These are phyloP conservation scores for Lasioglossum malachurum DNA, from an alignment of 2,888 invertebrate species.

Conservation along the genomic window DNA sequence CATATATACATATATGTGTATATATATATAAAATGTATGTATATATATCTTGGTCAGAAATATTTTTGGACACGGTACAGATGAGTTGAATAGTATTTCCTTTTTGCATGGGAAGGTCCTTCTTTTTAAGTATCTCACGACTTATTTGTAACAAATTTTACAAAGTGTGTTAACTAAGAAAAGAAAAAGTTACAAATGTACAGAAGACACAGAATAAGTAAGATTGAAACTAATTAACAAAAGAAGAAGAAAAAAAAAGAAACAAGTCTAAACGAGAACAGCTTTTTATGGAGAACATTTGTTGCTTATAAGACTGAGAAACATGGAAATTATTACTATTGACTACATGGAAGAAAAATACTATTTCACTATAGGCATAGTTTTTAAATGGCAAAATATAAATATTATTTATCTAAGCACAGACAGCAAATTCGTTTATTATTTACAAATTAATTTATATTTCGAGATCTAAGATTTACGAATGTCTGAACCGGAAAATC, in stretches of 20 bases:
- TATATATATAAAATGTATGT: slow-evolving; percentile 1
- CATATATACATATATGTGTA: slow-evolving; percentile 2
- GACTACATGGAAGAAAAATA: slow-evolving; percentile 54
- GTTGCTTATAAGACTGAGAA: slow-evolving; percentile 74
- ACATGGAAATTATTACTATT: slow-evolving; percentile 67
- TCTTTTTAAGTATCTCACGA: slow-evolving; percentile 46
- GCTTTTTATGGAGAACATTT: slow-evolving; percentile 63
- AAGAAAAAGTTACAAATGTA: slow-evolving; percentile 63
- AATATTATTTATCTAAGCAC: slow-evolving; percentile 64
- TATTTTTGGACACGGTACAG: slow-evolving; percentile 44
- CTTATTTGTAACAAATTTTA: slow-evolving; percentile 64
- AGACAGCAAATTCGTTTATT: slow-evolving; percentile 51
- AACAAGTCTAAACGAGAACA: slow-evolving; percentile 49
- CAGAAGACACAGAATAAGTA: slow-evolving; percentile 55
- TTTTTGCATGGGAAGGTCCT: slow-evolving; percentile 42
- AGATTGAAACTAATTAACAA: slow-evolving; percentile 28
- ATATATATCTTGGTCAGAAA: slow-evolving; percentile 38
- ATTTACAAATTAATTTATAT: slow-evolving; percentile 29
- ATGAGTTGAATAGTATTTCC: slow-evolving; percentile 58
- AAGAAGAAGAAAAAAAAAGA: slow-evolving; percentile 22
- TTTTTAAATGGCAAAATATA: slow-evolving; percentile 56
- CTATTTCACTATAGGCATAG: slow-evolving; percentile 58
- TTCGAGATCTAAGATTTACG: slow-evolving; percentile 15
- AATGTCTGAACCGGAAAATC: slow-evolving; percentile 12
- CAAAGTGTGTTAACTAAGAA: slow-evolving; percentile 46